Conservation (phyloP, 2,888 invertebrate genomes). For the Thereva unica region DNA sequence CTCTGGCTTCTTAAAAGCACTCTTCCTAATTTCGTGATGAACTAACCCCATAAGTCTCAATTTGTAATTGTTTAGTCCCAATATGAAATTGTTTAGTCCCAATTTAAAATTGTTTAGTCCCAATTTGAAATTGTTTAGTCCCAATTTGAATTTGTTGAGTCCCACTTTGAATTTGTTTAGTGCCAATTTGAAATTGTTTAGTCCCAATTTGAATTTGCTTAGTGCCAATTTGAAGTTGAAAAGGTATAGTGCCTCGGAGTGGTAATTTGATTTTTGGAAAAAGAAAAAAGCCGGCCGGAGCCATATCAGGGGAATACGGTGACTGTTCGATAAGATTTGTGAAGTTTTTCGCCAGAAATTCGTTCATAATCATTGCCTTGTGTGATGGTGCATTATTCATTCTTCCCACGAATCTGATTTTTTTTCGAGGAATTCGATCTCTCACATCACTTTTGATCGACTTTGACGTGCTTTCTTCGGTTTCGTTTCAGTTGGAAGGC, state of each 20-base stretch:
- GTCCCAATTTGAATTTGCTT: no score
- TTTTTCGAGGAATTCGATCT: neutral
- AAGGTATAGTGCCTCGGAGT: neutral
- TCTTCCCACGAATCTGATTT: slow-evolving; percentile 1
- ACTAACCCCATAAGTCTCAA: no score
- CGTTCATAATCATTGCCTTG: neutral
- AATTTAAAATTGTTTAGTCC: no score
- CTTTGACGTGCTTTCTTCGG: slow-evolving; percentile 24
- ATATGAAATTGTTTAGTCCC: no score
- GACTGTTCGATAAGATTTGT: slow-evolving; percentile 19
- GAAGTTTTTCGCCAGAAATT: slow-evolving; percentile 11
- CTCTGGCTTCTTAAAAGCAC: no score
- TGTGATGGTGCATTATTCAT: neutral
- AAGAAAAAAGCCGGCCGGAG: neutral
- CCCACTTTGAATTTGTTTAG: no score
- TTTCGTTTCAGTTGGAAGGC: slow-evolving; percentile 19
- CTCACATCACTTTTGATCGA: slow-evolving; percentile 21
- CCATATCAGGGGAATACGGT: slow-evolving; percentile 18
- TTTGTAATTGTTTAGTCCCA: no score
- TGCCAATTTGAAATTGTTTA: no score
- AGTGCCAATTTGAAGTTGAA: no score
- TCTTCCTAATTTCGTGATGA: no score
- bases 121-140: no score
- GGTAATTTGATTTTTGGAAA: neutral
- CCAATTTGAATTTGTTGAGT: no score